Conservation (phyloP, 2,113 vertebrate species). For the Chaetorhynchus papuensis region DNA sequence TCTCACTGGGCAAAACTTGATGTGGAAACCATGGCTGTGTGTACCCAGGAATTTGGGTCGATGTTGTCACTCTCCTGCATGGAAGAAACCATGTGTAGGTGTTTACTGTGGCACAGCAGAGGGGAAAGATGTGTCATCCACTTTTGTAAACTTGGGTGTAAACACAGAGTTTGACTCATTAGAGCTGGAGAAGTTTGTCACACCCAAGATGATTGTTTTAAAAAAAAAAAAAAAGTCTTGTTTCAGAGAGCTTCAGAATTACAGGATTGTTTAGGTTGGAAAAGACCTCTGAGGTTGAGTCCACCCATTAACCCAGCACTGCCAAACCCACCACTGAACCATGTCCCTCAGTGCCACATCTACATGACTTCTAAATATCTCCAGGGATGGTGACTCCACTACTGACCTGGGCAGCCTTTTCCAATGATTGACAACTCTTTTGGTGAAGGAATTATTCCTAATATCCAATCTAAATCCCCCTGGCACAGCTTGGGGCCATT, state of each 20-base stretch:
- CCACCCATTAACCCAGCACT: neutral
- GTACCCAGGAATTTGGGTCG: neutral
- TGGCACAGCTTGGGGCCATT: neutral
- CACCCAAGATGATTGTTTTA: neutral
- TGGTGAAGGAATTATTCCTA: neutral
- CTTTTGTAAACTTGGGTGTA: neutral
- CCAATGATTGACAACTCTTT: neutral
- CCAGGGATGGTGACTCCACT: neutral
- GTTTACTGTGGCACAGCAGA: neutral
- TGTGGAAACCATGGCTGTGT: neutral
- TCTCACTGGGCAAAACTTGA: neutral
- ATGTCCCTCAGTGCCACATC: neutral
- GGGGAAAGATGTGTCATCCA: neutral
- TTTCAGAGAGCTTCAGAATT: neutral
- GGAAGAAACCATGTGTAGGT: neutral
- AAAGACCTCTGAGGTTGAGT: neutral
- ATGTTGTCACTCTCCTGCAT: neutral
- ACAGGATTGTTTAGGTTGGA: neutral
- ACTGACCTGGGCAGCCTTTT: neutral
- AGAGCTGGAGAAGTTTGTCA: neutral
- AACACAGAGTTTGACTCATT: neutral
- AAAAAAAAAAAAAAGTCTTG: neutral
- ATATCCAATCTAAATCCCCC: neutral
- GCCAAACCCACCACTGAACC: neutral
- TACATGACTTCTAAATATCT: rapidly evolving